Conservation (phyloP, 2,888 invertebrate species). For the Nezara viridula region DNA sequence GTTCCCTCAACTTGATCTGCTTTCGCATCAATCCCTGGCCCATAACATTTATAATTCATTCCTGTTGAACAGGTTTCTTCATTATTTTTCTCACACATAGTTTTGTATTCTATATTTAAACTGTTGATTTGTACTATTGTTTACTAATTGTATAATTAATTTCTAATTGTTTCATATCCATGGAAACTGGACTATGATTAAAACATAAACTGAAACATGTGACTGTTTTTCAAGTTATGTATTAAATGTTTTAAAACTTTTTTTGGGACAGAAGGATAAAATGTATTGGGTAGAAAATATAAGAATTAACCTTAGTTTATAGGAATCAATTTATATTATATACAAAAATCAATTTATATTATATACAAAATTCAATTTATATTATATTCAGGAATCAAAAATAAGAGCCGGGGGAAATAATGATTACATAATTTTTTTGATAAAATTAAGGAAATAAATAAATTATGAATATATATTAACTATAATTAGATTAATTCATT, state of each 20-base stretch:
- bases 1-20: background rate
- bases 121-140: background rate
- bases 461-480: too few relatives aligned
- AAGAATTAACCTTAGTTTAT: too few relatives aligned
- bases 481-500: too few relatives aligned
- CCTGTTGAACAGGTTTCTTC: background rate
- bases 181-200: background rate
- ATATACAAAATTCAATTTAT: too few relatives aligned
- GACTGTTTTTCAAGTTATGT: background rate
- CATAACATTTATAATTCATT: constrained; percentile 12
- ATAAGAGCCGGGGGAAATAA: too few relatives aligned
- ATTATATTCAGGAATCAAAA: too few relatives aligned
- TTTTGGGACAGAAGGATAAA: background rate
- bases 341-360: too few relatives aligned
- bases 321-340: too few relatives aligned
- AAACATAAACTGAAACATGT: background rate
- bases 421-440: too few relatives aligned
- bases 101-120: background rate
- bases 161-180: background rate
- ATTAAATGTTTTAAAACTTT: background rate
- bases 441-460: too few relatives aligned
- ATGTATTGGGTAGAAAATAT: too few relatives aligned
- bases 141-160: too few relatives aligned
- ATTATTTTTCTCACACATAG: constrained; percentile 27
- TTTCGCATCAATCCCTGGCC: background rate